Base-by-base conservation (phyloP, 2,888 invertebrate genomes). In the Girardia tigrina region DNA sequence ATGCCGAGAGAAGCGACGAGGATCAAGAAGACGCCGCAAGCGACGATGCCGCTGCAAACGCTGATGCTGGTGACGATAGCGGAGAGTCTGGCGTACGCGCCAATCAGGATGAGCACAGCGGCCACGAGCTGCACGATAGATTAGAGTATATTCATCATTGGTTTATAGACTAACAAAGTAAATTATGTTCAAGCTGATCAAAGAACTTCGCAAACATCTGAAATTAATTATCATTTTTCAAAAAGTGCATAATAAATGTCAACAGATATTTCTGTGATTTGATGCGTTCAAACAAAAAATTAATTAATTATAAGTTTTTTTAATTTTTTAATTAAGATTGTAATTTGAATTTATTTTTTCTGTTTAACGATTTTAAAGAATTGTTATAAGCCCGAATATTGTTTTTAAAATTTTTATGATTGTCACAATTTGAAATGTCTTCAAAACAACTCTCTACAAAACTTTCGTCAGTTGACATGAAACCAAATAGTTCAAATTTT, bases 11-110 rank as follows among this genome's bases (percentile, higher is more conserved):
- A 87, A 4, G 94, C 91, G 80, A 95, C 90, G 77, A 93, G 84
- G 79, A 94, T 89, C 72, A 95, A 87, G 82, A 95, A 91, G 71
- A 94, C 89, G 71, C 94, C 94, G 86, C 94, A 94, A 82, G 91
- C 93, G 81, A 94, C 87, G 80, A 95, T 91, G 27, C 93, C 94
- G 73, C 92, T 92, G 78, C 94, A 89, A 79, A 94, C 90, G 16
- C 92, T 90, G 79, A 94, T 86, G 86, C 91, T 91, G 75, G 91
- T 90, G 28, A 93, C 90, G 79, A 91, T 86, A 77, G 90, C 89
- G 74, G 92, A 90, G 16, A 90, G 90, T 81, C 90, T 88, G 79
- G 91, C 92, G 86, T 93, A 93, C n/a, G 92, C 92, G 26, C 86
- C 86, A 77, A 93, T 91, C 79, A 90, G 90, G 85, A 95, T 93